A percentile compares a stretch with the other conserved stretches of the same genome.
phyloP scores from a whole-genome alignment of 2,888 invertebrate species.

The Himalopsyche japonica region DNA sequence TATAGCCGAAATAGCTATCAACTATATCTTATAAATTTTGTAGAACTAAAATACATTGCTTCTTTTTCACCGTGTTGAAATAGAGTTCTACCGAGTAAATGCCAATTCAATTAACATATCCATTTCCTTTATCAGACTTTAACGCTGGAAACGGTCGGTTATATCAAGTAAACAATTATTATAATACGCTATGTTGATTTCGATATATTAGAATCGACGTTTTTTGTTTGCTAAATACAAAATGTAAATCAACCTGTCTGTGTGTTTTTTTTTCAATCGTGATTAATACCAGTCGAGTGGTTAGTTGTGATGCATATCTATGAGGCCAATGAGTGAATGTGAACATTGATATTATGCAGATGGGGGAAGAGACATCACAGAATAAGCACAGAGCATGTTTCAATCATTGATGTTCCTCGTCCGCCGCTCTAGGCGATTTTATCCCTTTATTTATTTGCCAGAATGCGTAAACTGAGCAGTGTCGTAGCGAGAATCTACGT shows the following conservation, averaged over 20 bases:
- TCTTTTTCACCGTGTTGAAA: too few species aligned
- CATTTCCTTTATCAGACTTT: too few species aligned
- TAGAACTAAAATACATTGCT: too few species aligned
- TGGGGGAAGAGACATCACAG: neutral
- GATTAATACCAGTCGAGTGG: neutral
- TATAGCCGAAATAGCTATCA: too few species aligned
- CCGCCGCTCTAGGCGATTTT: neutral
- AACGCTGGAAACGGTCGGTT: too few species aligned
- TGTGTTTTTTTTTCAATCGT: neutral
- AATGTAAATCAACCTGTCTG: too few species aligned
- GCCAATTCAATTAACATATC: too few species aligned
- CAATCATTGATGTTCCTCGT: neutral
- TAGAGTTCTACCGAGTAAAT: too few species aligned
- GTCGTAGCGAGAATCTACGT: neutral
- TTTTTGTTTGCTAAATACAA: neutral
- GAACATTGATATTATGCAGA: neutral
- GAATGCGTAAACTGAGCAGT: neutral
- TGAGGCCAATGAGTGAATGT: neutral
- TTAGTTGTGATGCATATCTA: neutral
- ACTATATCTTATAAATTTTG: too few species aligned
- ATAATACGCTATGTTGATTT: neutral
- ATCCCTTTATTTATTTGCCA: neutral
- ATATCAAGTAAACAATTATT: too few species aligned
- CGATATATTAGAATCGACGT: neutral
- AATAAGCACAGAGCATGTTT: neutral